These are phyloP conservation scores for Cremastobaeus sp. DNA, from an alignment of 2,888 invertebrate genomes.

Conservation along the genomic window DNA sequence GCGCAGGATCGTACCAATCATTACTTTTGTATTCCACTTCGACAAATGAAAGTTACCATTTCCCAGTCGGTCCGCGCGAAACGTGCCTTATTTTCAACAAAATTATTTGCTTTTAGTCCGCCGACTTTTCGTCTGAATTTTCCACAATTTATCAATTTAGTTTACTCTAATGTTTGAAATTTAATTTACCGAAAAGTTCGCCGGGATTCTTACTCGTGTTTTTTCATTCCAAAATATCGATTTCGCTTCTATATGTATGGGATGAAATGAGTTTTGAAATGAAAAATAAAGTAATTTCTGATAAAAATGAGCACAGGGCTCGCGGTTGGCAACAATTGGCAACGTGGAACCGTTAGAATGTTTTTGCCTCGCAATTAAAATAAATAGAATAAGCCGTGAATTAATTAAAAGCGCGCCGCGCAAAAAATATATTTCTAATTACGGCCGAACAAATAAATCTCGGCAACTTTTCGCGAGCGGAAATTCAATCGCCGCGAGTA, in stretches of 20 bases:
- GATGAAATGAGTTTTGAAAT: too few species aligned
- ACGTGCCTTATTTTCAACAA: neutral
- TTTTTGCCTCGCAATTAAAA: constrained; percentile 32
- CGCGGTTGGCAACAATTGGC: neutral
- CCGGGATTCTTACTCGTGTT: too few species aligned
- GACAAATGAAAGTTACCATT: constrained; percentile 6
- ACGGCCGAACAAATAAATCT: constrained; percentile 51
- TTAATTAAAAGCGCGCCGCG: constrained; percentile 42
- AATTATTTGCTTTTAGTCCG: too few species aligned
- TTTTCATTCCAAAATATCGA: too few species aligned
- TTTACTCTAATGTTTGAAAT: too few species aligned
- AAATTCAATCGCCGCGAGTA: constrained; percentile 57
- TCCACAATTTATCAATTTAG: too few species aligned
- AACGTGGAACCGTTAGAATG: neutral
- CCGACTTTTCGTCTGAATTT: too few species aligned
- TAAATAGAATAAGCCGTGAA: constrained; percentile 36
- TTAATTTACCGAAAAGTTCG: too few species aligned
- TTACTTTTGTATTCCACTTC: constrained; percentile 19
- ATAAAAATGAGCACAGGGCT: too few species aligned
- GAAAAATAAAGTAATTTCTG: too few species aligned
- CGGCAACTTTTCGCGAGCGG: constrained; percentile 50
- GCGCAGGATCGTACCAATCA: constrained; percentile 47
- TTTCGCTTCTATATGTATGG: too few species aligned
- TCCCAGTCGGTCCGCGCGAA: neutral
- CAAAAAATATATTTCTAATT: constrained; percentile 55